phyloP scores from a whole-genome alignment of 2,888 invertebrate species.

The Drosophila setosimentum region DNA sequence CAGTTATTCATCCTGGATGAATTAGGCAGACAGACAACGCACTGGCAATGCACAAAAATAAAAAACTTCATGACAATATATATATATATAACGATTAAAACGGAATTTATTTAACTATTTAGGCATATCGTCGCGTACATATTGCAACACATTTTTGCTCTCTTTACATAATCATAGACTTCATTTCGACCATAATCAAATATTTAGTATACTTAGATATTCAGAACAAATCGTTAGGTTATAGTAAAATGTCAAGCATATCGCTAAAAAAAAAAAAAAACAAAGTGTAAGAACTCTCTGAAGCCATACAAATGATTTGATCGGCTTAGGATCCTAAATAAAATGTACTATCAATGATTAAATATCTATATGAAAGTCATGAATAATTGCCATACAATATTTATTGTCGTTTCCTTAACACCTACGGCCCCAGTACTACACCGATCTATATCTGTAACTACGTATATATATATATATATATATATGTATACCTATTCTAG shows the following conservation, averaged over 20 bases:
- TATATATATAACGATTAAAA: slow-evolving; percentile 39
- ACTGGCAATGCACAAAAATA: slow-evolving; percentile 53
- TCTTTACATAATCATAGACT: slow-evolving; percentile 61
- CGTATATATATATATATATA: not conserved
- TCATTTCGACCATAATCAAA: slow-evolving; percentile 45
- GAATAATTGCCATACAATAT: slow-evolving; percentile 46
- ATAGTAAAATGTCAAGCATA: slow-evolving; percentile 53
- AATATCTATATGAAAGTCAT: slow-evolving; percentile 14
- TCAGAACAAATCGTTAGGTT: slow-evolving; percentile 43
- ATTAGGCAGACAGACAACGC: slow-evolving; percentile 27
- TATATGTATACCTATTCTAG: slow-evolving; percentile 26
- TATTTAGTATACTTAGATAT: slow-evolving; percentile 46
- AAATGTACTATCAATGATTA: slow-evolving; percentile 20
- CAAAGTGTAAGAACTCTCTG: slow-evolving; percentile 11
- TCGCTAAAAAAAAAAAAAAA: slow-evolving; percentile 37
- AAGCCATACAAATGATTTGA: slow-evolving; percentile 15
- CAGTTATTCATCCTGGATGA: slow-evolving; percentile 59
- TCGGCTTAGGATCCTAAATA: slow-evolving; percentile 8
- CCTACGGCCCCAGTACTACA: slow-evolving; percentile 9
- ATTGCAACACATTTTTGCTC: slow-evolving; percentile 58
- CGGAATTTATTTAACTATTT: slow-evolving; percentile 76
- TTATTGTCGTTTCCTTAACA: slow-evolving; percentile 27
- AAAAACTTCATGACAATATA: slow-evolving; percentile 73
- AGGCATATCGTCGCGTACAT: slow-evolving; percentile 78
- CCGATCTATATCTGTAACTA: slow-evolving; percentile 16